Evolutionary conservation across 2,888 invertebrate genomes (phyloP).

Genomic region (Eutolmus rufibarbis): DNA sequence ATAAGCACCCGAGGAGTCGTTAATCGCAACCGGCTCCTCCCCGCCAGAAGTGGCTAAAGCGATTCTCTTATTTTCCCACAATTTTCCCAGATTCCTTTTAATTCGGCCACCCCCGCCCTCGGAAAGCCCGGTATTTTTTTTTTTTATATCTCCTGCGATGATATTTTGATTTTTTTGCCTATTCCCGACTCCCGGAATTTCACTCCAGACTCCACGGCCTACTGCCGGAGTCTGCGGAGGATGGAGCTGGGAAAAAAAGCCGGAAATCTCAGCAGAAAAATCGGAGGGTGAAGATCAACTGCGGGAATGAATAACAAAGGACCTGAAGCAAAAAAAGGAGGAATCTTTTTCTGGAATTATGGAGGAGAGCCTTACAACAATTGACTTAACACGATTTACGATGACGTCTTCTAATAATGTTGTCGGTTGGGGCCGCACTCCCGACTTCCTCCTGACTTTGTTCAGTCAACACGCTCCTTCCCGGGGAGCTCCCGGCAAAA

Average conservation of each 20-base stretch:
- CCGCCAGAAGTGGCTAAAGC: slow-evolving; percentile 12
- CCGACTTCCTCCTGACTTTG: slow-evolving; percentile 4
- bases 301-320: slow-evolving; percentile 41
- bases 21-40: slow-evolving; percentile 26
- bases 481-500: not conserved
- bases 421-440: slow-evolving; percentile 41
- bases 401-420: slow-evolving; percentile 50
- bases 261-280: slow-evolving; percentile 38
- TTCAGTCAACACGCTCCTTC: not conserved
- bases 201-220: not conserved
- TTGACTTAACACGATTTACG: slow-evolving; percentile 51
- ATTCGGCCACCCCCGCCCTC: slow-evolving; percentile 7
- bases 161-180: slow-evolving; percentile 45
- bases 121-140: slow-evolving; percentile 29
- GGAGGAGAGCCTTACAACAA: slow-evolving; percentile 45
- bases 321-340: not conserved
- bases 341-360: slow-evolving; percentile 21
- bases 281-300: slow-evolving; percentile 41
- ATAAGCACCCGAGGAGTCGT: slow-evolving; percentile 31
- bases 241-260: not conserved
- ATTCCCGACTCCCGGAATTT: slow-evolving; percentile 37
- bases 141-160: slow-evolving; percentile 44
- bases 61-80: slow-evolving; percentile 42
- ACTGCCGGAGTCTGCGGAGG: not conserved
- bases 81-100: slow-evolving; percentile 41